Base-by-base conservation (phyloP, 2,113 vertebrate genomes). In the Oncorhynchus gorbuscha region DNA sequence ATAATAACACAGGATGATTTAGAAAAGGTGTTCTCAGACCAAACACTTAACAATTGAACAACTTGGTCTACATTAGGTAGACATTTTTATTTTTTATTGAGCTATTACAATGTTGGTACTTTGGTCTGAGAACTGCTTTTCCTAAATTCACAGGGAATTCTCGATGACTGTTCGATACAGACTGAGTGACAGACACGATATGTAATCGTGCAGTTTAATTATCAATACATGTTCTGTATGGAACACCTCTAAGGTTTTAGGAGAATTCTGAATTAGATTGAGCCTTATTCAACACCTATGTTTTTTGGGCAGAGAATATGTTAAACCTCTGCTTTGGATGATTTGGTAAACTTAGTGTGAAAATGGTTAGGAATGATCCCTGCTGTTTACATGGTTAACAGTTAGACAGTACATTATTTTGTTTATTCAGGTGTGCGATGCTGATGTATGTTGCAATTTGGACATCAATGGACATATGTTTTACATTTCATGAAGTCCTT, bases 401-500 rank as follows among this genome's bases (percentile, higher is more conserved):
- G 51, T 18, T 55, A 14, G 5, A 18, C 12, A 18, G 51, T 55
- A 18, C 16, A 55, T 55, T 14, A 55, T 45, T 45, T 45, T 3
- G 9, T 45, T 45, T 45, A 39, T 3, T 45, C 8, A 45, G 39
- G 39, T 45, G 9, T 11, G 8, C 11, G 39, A 45, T 9, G 9
- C 39, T 3, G 39, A 45, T 62, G 2, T 9, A 62, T 62, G 16
- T 62, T 62, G 9, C 59, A 62, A 22, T 62, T 16, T 55, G 51
- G 51, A 14, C 14, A 30, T 67, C 30, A 35, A 35, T 69, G 39
- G 9, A 45, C 39, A 45, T 45, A 11, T 45, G 69, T 83, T 85
- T 83, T 79, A 81, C 64, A 83, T 85, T 81, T 71, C 64, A 13
- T 32, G 16, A 74, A 55, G 58, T 74, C 78, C 87, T 83, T 83